Conservation (phyloP, 2,797 vertebrate species). For the Amazonetta brasiliensis region DNA sequence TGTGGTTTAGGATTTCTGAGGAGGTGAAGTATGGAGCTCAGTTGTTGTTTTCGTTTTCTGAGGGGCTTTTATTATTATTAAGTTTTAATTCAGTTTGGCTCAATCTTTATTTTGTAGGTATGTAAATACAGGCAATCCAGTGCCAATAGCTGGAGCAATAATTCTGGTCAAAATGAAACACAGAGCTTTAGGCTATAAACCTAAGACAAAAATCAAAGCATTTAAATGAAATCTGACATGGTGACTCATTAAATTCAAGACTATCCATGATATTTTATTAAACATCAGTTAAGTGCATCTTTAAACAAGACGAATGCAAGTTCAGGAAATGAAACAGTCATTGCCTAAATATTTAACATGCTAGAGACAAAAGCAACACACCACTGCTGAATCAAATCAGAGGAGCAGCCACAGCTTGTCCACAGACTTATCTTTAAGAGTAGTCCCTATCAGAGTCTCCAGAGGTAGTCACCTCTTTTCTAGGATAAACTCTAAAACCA, state of each 20-base stretch:
- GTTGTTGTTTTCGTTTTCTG: constrained; percentile 63
- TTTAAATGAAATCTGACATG: constrained; percentile 52
- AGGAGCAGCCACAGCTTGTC: not conserved
- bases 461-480: not conserved
- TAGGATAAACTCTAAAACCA: not conserved
- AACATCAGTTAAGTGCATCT: constrained; percentile 37
- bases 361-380: constrained; percentile 10
- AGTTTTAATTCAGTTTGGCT: constrained; percentile 59
- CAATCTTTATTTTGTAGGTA: constrained; percentile 30
- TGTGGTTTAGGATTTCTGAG: constrained; percentile 65
- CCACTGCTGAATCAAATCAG: not conserved
- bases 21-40: constrained; percentile 38
- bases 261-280: constrained; percentile 10
- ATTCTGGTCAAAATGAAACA: constrained; percentile 57
- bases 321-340: constrained; percentile 58
- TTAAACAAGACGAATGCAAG: constrained; percentile 32
- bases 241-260: constrained; percentile 24
- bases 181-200: constrained; percentile 27
- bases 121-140: constrained; percentile 40
- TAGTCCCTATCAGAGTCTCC: not conserved
- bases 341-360: not conserved
- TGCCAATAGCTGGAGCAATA: constrained; percentile 40
- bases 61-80: constrained; percentile 25
- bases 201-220: constrained; percentile 51
- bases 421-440: not conserved